Percentiles rank a stretch among this genome's conserved stretches.
Evolutionary conservation across 2,113 vertebrate species (phyloP).

Genomic region (Sylvietta virens): DNA sequence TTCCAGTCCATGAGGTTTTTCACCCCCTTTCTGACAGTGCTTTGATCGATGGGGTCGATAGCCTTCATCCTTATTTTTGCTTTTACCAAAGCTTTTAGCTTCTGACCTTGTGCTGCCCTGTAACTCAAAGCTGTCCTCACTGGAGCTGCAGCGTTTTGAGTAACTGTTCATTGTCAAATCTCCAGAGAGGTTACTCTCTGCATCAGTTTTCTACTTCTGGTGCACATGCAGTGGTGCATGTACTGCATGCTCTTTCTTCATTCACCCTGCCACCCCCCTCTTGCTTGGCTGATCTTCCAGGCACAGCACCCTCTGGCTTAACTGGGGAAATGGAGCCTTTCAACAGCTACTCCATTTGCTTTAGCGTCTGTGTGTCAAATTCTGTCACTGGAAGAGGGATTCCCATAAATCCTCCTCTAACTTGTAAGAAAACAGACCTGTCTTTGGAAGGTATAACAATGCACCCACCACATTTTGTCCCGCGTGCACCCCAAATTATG

Average conservation of each 20-base stretch:
- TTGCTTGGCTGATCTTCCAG: background rate
- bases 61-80: slow-evolving; percentile 51
- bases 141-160: slow-evolving; percentile 65
- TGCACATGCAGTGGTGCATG: background rate
- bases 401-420: background rate
- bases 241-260: background rate
- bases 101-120: slow-evolving; percentile 67
- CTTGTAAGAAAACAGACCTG: background rate
- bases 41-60: slow-evolving; percentile 38
- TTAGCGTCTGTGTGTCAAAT: background rate
- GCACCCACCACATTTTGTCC: background rate
- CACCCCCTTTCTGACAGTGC: slow-evolving; percentile 47
- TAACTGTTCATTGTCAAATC: slow-evolving; percentile 29
- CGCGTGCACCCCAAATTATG: background rate
- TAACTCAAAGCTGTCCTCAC: slow-evolving; percentile 76
- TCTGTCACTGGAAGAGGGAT: background rate
- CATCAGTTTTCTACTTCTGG: background rate
- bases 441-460: background rate
- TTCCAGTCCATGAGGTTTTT: background rate
- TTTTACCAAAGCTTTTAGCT: slow-evolving; percentile 64
- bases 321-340: background rate
- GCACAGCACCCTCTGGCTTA: slow-evolving; percentile 18
- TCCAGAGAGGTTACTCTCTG: background rate
- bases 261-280: background rate
- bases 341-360: background rate